Conservation (phyloP, 2,888 invertebrate genomes). For the Lottia gigantea region DNA sequence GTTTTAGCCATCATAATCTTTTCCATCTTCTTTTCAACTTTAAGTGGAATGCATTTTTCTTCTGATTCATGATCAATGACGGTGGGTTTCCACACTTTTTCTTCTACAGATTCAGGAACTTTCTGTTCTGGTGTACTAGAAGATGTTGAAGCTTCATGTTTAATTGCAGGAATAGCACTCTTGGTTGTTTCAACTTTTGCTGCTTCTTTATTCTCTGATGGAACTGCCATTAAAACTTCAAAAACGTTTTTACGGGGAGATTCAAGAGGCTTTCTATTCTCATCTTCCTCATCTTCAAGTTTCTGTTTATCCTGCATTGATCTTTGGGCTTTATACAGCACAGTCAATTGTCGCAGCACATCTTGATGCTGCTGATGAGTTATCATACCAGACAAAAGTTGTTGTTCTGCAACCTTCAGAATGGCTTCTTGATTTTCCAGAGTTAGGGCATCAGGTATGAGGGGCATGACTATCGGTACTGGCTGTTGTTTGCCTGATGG, state of each 20-base stretch:
- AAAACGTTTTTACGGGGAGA: slow-evolving; percentile 4
- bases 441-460: slow-evolving; percentile 27
- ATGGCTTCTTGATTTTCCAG: slow-evolving; percentile 38
- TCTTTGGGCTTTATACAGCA: slow-evolving; percentile 48
- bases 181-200: neutral
- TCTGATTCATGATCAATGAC: neutral
- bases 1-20: neutral
- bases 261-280: neutral
- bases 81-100: neutral
- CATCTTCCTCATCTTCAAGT: neutral
- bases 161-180: too few relatives aligned
- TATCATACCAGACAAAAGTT: slow-evolving; percentile 76
- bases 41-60: neutral
- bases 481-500: slow-evolving; percentile 1
- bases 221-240: neutral
- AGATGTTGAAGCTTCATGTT: neutral
- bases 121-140: neutral
- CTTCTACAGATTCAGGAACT: neutral
- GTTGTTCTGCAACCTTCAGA: slow-evolving; percentile 79
- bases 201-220: neutral
- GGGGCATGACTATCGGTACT: neutral
- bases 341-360: slow-evolving; percentile 55
- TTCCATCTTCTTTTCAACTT: neutral
- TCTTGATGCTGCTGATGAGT: slow-evolving; percentile 59
- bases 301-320: slow-evolving; percentile 28